phyloP scores from a whole-genome alignment of 2,797 vertebrate species.

The Odontamblyopus rebecca region DNA sequence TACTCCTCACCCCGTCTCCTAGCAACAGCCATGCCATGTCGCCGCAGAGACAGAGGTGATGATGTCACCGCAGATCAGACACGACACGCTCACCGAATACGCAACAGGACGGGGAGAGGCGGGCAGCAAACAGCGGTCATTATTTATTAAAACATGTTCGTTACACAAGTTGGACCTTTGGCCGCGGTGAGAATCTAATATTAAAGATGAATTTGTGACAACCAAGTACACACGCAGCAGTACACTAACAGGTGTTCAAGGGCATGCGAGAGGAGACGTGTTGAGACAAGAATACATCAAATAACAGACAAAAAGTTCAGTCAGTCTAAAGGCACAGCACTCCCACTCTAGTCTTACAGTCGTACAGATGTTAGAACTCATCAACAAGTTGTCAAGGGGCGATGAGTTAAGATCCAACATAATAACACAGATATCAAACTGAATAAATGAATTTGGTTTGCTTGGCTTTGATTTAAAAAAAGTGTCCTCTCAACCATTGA shows the following conservation, averaged over 20 bases:
- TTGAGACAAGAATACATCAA: constrained; percentile 24
- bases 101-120: constrained; percentile 2
- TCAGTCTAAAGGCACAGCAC: background rate
- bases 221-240: constrained; percentile 8
- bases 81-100: constrained; percentile 37
- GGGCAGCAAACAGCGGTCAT: background rate
- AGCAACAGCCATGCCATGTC: constrained; percentile 66
- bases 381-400: constrained; percentile 3
- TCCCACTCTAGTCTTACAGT: background rate
- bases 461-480: constrained; percentile 21
- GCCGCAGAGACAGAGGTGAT: constrained; percentile 63
- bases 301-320: constrained; percentile 17
- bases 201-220: constrained; percentile 10
- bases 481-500: constrained; percentile 17
- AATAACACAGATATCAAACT: background rate
- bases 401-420: background rate
- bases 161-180: constrained; percentile 7
- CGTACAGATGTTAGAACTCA: background rate
- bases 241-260: constrained; percentile 37
- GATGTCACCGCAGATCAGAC: constrained; percentile 70
- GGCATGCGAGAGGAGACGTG: constrained; percentile 33
- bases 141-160: constrained; percentile 11
- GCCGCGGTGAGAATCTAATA: background rate
- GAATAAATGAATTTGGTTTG: constrained; percentile 18
- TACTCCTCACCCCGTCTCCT: constrained; percentile 65